Percentiles rank a stretch among this genome's conserved stretches.
Evolutionary conservation across 2,113 vertebrate species (phyloP).

Genomic region (Hystrix cristata): DNA sequence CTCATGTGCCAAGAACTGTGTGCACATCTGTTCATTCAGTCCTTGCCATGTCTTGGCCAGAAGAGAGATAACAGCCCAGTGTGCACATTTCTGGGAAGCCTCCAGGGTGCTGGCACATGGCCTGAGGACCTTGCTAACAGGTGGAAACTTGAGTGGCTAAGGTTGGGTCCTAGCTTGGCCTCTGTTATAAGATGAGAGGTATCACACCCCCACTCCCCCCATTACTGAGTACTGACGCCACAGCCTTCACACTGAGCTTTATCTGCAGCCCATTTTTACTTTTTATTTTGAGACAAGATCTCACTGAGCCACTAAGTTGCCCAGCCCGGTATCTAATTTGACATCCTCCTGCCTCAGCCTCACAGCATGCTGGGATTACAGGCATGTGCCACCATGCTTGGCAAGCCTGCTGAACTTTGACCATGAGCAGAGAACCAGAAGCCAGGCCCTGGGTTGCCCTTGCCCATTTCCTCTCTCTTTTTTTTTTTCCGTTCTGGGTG

Average conservation of each 20-base stretch:
- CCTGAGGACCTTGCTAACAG: neutral
- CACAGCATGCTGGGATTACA: neutral
- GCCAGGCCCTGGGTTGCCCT: neutral
- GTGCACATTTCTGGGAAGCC: neutral
- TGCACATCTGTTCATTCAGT: neutral
- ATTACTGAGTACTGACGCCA: neutral
- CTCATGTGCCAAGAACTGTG: neutral
- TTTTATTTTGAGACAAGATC: neutral
- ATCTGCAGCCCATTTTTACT: neutral
- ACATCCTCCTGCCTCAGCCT: neutral
- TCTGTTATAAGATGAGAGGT: neutral
- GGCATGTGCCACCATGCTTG: neutral
- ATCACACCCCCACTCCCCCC: no score
- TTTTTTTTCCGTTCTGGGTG: neutral
- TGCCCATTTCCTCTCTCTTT: neutral
- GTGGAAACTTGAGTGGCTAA: neutral
- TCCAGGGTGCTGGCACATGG: neutral
- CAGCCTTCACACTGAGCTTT: neutral
- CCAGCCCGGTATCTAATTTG: neutral
- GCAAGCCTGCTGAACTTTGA: neutral
- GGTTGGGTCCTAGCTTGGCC: neutral
- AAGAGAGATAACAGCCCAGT: neutral
- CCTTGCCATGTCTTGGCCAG: neutral
- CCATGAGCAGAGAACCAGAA: neutral
- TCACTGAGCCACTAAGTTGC: neutral